Percentiles rank a stretch among this genome's conserved stretches.
phyloP scores from a whole-genome alignment of 2,888 invertebrate genomes.

The Acrobasis repandana region DNA sequence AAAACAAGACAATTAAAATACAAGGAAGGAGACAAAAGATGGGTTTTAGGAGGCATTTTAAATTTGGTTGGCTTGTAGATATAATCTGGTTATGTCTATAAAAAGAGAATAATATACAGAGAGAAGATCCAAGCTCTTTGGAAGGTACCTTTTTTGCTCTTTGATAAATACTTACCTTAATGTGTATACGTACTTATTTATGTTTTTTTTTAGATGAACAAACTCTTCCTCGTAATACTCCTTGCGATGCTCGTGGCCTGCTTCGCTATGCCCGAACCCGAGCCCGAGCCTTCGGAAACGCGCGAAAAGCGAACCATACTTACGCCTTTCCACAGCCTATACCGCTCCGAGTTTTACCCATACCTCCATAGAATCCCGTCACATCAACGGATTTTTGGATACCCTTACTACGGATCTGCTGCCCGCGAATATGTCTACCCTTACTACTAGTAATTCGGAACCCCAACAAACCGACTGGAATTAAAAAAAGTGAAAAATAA shows the following conservation, averaged over 20 bases:
- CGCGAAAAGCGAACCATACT: background rate
- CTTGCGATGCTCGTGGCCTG: conserved; percentile 1
- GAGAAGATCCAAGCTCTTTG: too few relatives aligned
- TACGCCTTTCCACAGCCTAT: background rate
- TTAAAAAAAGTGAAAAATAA: background rate
- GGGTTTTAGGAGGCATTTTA: too few relatives aligned
- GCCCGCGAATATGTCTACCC: background rate
- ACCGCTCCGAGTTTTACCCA: conserved; percentile 1
- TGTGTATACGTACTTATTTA: too few relatives aligned
- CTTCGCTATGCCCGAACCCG: conserved; percentile 3
- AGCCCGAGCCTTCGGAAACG: background rate
- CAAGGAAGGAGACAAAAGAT: too few relatives aligned
- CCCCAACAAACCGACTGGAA: background rate
- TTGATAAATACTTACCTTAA: too few relatives aligned
- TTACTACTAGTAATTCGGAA: background rate
- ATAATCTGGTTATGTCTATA: too few relatives aligned
- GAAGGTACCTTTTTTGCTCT: too few relatives aligned
- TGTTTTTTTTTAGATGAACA: conserved; percentile 15
- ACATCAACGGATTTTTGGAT: background rate
- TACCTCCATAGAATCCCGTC: background rate
- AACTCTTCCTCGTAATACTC: background rate
- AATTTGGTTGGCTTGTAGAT: too few relatives aligned
- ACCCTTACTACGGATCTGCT: conserved; percentile 1
- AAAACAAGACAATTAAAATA: too few relatives aligned
- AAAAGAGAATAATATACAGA: too few relatives aligned